phyloP scores from a whole-genome alignment of 2,888 invertebrate genomes.

The Digitonthophagus gazella region DNA sequence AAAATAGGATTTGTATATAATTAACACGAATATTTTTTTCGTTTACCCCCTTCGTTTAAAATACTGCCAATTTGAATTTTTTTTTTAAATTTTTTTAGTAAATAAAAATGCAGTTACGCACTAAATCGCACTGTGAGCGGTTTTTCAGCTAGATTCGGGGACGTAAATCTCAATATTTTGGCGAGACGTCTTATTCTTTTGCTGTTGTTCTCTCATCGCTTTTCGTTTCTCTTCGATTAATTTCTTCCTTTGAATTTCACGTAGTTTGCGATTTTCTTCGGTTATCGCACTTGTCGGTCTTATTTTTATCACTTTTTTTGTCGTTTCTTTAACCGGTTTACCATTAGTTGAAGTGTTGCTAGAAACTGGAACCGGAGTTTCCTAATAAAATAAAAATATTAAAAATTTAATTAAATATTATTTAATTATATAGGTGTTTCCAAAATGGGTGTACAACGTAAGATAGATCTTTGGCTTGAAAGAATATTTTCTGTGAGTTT shows the following conservation, averaged over 20 bases:
- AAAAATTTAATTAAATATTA: not conserved
- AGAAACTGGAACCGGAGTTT: not conserved
- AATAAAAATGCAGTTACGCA: not conserved
- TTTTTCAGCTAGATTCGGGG: constrained; percentile 49
- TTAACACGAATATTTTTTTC: not conserved
- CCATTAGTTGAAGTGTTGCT: constrained; percentile 21
- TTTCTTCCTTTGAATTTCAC: constrained; percentile 72
- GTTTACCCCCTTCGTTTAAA: not conserved
- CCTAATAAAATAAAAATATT: not conserved
- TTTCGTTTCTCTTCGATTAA: constrained; percentile 74
- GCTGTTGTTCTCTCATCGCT: constrained; percentile 52
- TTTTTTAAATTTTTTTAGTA: not conserved
- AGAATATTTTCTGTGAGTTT: no score
- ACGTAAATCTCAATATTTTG: constrained; percentile 50
- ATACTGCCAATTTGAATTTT: not conserved
- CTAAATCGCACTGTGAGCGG: not conserved
- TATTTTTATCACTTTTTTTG: constrained; percentile 33
- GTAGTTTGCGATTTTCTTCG: constrained; percentile 53
- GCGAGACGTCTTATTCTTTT: constrained; percentile 36
- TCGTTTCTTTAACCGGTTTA: constrained; percentile 17
- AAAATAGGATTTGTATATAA: constrained; percentile 5
- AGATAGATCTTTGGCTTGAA: no score
- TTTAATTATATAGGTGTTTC: no score
- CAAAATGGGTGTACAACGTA: no score
- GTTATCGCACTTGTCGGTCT: constrained; percentile 50